Conservation (phyloP, 1,140 invertebrate genomes). For the Venustaconcha ellipsiformis region DNA sequence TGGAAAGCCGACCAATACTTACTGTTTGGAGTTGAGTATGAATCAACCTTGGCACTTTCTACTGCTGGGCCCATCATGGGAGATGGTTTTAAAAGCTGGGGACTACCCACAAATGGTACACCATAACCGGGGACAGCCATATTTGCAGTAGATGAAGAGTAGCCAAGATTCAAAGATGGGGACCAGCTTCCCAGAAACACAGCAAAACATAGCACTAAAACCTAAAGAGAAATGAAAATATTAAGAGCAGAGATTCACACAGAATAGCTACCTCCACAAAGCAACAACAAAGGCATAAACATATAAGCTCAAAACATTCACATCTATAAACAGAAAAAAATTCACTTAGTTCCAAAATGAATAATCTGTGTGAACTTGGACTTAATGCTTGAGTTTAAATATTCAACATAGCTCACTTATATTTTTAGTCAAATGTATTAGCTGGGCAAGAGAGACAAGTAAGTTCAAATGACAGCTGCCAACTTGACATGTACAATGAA, state of each 20-base stretch:
- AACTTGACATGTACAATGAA: too few relatives aligned
- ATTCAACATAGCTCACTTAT: neutral
- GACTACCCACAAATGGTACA: conserved; percentile 41
- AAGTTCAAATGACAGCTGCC: too few relatives aligned
- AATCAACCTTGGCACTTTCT: conserved; percentile 49
- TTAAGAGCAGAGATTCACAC: neutral
- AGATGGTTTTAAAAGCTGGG: conserved; percentile 42
- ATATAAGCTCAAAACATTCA: neutral
- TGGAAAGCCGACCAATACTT: conserved; percentile 32
- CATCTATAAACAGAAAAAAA: too few relatives aligned
- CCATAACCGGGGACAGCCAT: conserved; percentile 29
- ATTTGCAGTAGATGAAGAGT: conserved; percentile 39
- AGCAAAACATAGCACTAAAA: conserved; percentile 68
- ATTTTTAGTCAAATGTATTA: too few relatives aligned
- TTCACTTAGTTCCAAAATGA: neutral
- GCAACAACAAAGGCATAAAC: neutral
- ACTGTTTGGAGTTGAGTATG: conserved; percentile 59
- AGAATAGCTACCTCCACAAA: neutral
- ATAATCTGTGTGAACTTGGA: conserved; percentile 5
- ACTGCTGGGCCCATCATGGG: conserved; percentile 54
- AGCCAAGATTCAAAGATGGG: conserved; percentile 64
- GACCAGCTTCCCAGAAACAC: conserved; percentile 67
- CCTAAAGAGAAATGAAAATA: conserved; percentile 50
- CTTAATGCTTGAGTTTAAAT: neutral
- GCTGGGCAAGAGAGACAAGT: too few relatives aligned